These are phyloP conservation scores for Chelon auratus DNA, from an alignment of 2,797 vertebrate genomes.

Conservation along the genomic window DNA sequence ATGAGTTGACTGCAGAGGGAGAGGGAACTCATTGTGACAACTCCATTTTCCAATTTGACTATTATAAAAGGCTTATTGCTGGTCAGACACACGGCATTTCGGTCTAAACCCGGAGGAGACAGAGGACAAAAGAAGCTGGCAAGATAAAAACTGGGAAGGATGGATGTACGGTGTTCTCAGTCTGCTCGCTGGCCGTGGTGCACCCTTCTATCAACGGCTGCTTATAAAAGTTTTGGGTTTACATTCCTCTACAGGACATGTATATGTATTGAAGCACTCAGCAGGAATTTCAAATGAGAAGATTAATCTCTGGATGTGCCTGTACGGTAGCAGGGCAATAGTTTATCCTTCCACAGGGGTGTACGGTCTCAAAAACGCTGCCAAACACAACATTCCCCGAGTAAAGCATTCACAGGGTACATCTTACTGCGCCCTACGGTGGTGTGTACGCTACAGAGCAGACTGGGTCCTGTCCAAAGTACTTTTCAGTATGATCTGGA, in stretches of 20 bases:
- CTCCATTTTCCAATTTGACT: background rate
- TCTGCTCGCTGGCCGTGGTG: slow-evolving; percentile 23
- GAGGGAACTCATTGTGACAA: background rate
- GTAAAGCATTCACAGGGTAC: slow-evolving; percentile 54
- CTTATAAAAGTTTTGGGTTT: slow-evolving; percentile 67
- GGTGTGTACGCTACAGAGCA: slow-evolving; percentile 22
- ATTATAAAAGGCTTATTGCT: slow-evolving; percentile 4
- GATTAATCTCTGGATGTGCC: slow-evolving; percentile 57
- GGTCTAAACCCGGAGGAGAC: slow-evolving; percentile 23
- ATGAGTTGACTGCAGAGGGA: background rate
- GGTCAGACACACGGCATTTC: background rate
- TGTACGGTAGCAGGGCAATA: slow-evolving; percentile 34
- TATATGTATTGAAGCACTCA: slow-evolving; percentile 49
- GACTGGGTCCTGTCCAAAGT: slow-evolving; percentile 31
- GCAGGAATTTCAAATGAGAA: slow-evolving; percentile 51
- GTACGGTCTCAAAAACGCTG: slow-evolving; percentile 28
- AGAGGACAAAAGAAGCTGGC: slow-evolving; percentile 16
- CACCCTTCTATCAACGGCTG: slow-evolving; percentile 67
- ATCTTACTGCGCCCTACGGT: slow-evolving; percentile 34
- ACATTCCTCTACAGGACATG: slow-evolving; percentile 71
- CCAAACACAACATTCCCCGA: slow-evolving; percentile 63
- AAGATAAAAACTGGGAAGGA: slow-evolving; percentile 26
- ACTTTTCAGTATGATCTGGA: slow-evolving; percentile 45
- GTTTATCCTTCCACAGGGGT: slow-evolving; percentile 49
- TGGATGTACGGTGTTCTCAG: slow-evolving; percentile 16